These are phyloP conservation scores for Pyrocephalus nanus DNA, from an alignment of 2,797 vertebrate genomes.

Conservation along the genomic window DNA sequence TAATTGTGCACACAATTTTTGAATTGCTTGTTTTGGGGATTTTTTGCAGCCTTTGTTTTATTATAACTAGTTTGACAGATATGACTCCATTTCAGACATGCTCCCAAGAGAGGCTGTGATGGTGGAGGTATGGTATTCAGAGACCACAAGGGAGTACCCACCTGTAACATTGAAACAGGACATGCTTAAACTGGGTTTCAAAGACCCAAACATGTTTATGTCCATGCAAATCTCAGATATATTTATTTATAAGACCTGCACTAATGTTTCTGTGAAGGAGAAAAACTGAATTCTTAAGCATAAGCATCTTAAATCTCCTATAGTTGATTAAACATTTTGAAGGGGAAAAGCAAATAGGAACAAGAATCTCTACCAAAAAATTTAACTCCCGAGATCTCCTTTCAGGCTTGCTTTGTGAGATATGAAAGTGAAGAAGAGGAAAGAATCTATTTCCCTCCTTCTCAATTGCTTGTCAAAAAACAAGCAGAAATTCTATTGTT, in stretches of 20 bases:
- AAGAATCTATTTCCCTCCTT: background rate
- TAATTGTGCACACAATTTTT: background rate
- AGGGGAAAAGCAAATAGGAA: background rate
- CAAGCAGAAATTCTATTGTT: background rate
- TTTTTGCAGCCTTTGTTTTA: background rate
- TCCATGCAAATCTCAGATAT: background rate
- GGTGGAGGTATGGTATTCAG: rapidly evolving
- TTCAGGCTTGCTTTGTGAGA: background rate
- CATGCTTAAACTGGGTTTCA: rapidly evolving
- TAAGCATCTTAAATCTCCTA: background rate
- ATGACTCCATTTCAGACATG: background rate
- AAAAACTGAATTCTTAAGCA: background rate
- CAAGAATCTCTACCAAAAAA: background rate
- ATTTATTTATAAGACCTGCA: background rate
- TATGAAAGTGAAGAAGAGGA: background rate
- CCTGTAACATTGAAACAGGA: rapidly evolving
- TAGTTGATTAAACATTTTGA: background rate
- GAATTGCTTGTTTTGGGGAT: rapidly evolving
- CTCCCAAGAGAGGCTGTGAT: background rate
- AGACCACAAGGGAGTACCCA: background rate
- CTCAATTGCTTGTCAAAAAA: background rate
- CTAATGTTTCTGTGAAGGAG: background rate
- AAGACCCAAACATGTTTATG: background rate
- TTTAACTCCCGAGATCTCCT: background rate
- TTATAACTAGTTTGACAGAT: background rate